Evolutionary conservation across 2,797 vertebrate genomes (phyloP).

Genomic region (Smutsia temminckii): DNA sequence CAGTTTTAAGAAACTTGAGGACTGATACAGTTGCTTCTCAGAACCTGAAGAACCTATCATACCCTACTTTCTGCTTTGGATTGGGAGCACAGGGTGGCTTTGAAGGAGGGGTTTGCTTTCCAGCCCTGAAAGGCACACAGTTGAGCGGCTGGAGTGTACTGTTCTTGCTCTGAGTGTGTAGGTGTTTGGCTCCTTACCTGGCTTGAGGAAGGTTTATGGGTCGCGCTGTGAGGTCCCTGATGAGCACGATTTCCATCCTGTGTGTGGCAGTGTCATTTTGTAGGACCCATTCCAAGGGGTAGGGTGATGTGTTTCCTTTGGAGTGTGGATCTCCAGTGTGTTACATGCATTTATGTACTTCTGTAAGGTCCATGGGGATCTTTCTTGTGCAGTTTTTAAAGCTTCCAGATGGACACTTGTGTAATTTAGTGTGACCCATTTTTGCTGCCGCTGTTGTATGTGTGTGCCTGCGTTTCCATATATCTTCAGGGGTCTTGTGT

Average conservation of each 20-base stretch:
- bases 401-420: slow-evolving; percentile 55
- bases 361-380: not conserved
- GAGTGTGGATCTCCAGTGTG: not conserved
- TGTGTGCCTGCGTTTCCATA: not conserved
- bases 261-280: not conserved
- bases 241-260: not conserved
- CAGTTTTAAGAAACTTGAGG: not conserved
- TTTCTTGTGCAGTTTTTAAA: not conserved
- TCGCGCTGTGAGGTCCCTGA: not conserved
- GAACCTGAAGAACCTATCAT: not conserved
- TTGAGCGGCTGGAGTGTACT: rapidly evolving
- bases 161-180: not conserved
- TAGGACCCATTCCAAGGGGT: not conserved
- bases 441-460: not conserved
- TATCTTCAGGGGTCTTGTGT: slow-evolving; percentile 40
- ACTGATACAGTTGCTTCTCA: not conserved
- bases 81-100: not conserved
- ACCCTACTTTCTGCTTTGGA: not conserved
- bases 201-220: not conserved
- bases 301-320: not conserved
- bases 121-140: not conserved
- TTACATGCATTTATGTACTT: not conserved
- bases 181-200: not conserved
- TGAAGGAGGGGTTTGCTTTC: not conserved
- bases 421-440: slow-evolving; percentile 38